Base-by-base conservation (phyloP, 2,888 invertebrate species). In the Marasmarcha lunaedactyla region DNA sequence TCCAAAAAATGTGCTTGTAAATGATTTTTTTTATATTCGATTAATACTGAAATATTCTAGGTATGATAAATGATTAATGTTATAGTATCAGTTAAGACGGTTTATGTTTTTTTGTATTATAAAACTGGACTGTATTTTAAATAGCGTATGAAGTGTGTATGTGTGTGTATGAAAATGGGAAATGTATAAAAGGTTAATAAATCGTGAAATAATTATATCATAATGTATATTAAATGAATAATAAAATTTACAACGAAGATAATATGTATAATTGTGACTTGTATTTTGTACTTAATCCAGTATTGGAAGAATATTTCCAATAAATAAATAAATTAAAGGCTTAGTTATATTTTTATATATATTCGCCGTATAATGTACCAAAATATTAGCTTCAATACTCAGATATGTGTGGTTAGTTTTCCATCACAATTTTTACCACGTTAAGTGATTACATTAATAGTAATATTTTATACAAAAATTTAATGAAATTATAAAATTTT, bases 401-500 rank as follows among this genome's bases (percentile, higher is more conserved):
- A 72, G 60, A 39, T 57, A 55, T 51, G 49, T 60, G 68, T 72
- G 67, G 66, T 68, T 47, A 56, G 55, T 60, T 61, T 60, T 68
- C 69, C 76, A 79, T 79, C 81, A 78, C 78, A 78, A 73, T 71
- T 56, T 66, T 71, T 72, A 77, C 78, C 74, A 71, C 71, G 54
- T 34, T 63, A 74, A 74, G 71, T 66, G 61, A 70, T 67, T 68
- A 69, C 57, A 55, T 63, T 65, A 63, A 69, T 63, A 67, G 63
- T 68, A 66, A 71, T 68, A 60, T 63, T 70, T 66, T 74, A 69
- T 73, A 70, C 66, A 71, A 71, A 62, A 72, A 64, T 45, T 60
- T 64, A 69, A 70, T 70, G 63, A 69, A 76, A 65, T 71, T 71
- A 71, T 56, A 54, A 52, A 54, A 43, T 49, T 43, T 43, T 44